phyloP scores from a whole-genome alignment of 2,888 invertebrate species.

The Agonopterix arenella region DNA sequence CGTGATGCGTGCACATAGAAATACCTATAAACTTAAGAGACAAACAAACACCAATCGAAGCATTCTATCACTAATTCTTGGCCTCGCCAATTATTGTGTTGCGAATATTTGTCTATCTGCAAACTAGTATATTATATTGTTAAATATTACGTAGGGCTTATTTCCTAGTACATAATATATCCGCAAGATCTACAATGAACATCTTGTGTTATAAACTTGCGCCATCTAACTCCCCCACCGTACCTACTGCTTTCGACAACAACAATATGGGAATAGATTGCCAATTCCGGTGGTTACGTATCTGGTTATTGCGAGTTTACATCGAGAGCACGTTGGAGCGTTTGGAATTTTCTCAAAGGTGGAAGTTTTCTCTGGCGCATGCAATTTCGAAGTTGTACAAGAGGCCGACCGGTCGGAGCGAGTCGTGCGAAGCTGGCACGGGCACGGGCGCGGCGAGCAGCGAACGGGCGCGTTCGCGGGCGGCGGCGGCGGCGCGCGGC shows the following conservation, averaged over 20 bases:
- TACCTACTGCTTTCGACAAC: conserved; percentile 13
- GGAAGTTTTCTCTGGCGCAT: conserved; percentile 59
- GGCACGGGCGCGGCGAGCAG: conserved; percentile 13
- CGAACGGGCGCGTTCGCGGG: conserved; percentile 3
- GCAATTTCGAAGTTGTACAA: conserved; percentile 62
- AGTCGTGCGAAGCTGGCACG: conserved; percentile 19
- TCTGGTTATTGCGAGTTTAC: conserved; percentile 54
- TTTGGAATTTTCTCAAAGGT: conserved; percentile 63
- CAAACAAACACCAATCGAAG: no score
- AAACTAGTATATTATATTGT: no score
- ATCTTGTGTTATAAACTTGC: conserved; percentile 4
- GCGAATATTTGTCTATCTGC: no score
- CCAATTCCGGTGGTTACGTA: conserved; percentile 49
- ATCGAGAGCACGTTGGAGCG: conserved; percentile 50
- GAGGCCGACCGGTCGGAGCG: conserved; percentile 29
- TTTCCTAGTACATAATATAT: neutral
- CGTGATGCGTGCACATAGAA: no score
- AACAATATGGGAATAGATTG: conserved; percentile 45
- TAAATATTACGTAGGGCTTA: neutral
- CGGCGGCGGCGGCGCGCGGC: conserved; percentile 4
- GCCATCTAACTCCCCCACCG: neutral
- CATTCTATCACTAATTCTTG: no score
- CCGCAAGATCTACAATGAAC: neutral
- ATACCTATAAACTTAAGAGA: no score
- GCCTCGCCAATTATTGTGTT: no score